Base-by-base conservation (phyloP, 2,113 vertebrate species). In the Vulpes ferrilata region DNA sequence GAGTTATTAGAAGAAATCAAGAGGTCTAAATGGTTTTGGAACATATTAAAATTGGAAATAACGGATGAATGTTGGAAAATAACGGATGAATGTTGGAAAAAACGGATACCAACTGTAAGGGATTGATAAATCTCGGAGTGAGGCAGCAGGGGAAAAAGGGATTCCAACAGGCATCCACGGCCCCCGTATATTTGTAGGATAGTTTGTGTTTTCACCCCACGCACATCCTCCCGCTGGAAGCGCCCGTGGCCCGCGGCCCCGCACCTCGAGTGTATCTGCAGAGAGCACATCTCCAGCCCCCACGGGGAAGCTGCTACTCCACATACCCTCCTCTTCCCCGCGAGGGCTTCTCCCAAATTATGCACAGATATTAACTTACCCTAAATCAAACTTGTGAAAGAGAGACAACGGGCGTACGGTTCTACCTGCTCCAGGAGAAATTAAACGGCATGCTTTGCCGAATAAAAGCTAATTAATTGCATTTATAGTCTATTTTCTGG, bases 381-480 rank as follows among this genome's bases (percentile, higher is more conserved):
- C 60, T 87, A 67, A 84, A 62, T n/a, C 7, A 83, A 30, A 23
- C 22, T 11, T 69, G 11, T 35, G n/a, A 83, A 93, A 43, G 57
- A 65, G 19, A 86, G 9, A 78, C n/a, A 60, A 91, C 5, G 4
- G 0, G 11, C 3, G 23, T 60, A 10, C 4, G 32, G 2, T 11
- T 16, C 53, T 67, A 87, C 73, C 57, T 62, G 62, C 20, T 82
- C 22, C 65, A 38, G 43, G 3, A 82, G 30, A 48, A 86, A 65
- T 69, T 93, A 79, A 78, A 57, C 5, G 6, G 43, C 12, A 19
- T 48, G 12, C 7, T 95, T 84, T 96, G 30, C 32, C 87, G 38
- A 87, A 74, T 60, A 93, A 92, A 96, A 80, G 30, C 23, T 38
- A 89, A 92, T 91, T 94, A 86, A 95, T 80, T 92, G 22, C 17